Evolutionary conservation across 1,140 invertebrate species (phyloP), one percentile per base, ranked within the genome.

Genomic region (Ceratosolen solmsi): DNA sequence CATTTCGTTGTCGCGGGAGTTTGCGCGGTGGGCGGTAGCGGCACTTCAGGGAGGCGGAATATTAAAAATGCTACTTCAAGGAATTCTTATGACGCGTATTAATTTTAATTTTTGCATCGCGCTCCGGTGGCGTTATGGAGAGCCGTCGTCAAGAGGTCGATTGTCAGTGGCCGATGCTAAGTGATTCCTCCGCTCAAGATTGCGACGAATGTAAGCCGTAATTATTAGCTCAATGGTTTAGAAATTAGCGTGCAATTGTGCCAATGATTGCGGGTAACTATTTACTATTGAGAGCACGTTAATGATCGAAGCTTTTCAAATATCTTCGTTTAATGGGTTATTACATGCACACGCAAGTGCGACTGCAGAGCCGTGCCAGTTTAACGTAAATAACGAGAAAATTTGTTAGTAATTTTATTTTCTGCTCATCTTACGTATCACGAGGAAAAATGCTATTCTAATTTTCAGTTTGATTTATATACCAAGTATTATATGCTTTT

Each of bases 1-100:
- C 49, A 36, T 81, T 81, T 81, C 72, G 60, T 11, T 70, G 79
- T 75, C 73, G 76, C 38, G n/a, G 20, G 25, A 30, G 58, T 5
- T 60, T n/a, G 9, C 54, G 73, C 54, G n/a, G 30, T 36, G 54
- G 73, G 73, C 33, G 71, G 71, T n/a, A 41, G 41, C 15, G 38
- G 22, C n/a, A 11, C 30, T 65, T 46, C 25, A 72, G 71, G 46
- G 71, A 72, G 46, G 46, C n/a, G 36, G 33, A n/a, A 72, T 51
- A 72, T 72, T 72, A 51, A 51, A 72, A 72, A 72, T 20, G 30
- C 13, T 17, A 30, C 70, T 71, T 71, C 38, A 41, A 27, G 70
- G 70, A 71, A 71, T 71, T 46, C 38, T 71, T 71, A 49, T 30
- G 70, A 20, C 5, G 41, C 38, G 38, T n/a, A 49, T 71, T 49